phyloP scores from a whole-genome alignment of 2,113 vertebrate genomes.

The Perccottus glenii region DNA sequence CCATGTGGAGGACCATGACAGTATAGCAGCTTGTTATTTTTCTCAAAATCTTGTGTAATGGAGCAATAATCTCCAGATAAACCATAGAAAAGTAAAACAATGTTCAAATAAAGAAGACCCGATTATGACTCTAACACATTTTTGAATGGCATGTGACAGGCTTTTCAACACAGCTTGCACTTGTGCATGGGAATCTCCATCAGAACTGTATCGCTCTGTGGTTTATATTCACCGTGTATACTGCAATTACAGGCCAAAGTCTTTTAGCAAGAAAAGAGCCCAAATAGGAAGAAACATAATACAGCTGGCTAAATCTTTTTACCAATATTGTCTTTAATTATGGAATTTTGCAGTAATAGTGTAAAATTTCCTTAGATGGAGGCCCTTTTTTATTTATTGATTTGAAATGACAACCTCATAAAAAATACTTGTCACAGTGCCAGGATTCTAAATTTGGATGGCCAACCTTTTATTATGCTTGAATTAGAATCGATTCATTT shows the following conservation, averaged over 20 bases:
- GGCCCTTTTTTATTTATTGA: not conserved
- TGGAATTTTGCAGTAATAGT: too few species aligned
- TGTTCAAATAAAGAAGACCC: not conserved
- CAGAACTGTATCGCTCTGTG: not conserved
- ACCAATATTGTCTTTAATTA: too few species aligned
- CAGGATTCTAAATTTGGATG: not conserved
- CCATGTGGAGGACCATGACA: not conserved
- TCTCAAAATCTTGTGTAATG: not conserved
- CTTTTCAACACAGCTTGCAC: not conserved
- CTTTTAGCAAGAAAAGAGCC: too few species aligned
- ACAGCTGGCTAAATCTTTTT: too few species aligned
- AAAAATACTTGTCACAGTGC: not conserved
- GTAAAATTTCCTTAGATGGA: too few species aligned
- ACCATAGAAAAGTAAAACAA: not conserved
- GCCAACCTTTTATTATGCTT: not conserved
- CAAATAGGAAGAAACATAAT: too few species aligned
- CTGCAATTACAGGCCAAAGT: too few species aligned
- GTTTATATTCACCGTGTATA: too few species aligned
- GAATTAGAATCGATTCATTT: slow-evolving; percentile 1
- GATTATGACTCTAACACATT: not conserved
- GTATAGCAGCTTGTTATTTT: not conserved
- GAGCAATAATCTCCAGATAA: slow-evolving; percentile 3
- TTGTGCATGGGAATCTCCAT: not conserved
- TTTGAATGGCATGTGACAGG: not conserved
- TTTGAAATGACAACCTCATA: not conserved